A percentile compares a stretch with the other conserved stretches of the same genome.
Evolutionary conservation across 2,113 vertebrate genomes (phyloP).

Genomic region (Leucopternis melanops): DNA sequence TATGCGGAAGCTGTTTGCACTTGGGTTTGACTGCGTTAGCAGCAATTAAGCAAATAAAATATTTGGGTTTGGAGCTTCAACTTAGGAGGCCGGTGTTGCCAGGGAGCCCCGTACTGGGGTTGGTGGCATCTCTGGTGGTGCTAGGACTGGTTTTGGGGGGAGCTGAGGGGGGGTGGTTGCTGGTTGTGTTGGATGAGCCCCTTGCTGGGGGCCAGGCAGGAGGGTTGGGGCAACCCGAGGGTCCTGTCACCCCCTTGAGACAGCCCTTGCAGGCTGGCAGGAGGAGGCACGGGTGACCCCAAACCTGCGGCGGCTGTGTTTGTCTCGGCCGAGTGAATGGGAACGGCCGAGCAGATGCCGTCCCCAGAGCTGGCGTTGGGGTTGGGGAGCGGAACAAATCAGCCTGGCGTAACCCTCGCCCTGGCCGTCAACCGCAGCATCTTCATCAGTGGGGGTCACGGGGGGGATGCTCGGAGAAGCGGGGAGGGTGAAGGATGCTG

Average conservation of each 20-base stretch:
- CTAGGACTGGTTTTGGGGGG: background rate
- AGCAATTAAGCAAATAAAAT: background rate
- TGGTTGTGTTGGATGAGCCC: background rate
- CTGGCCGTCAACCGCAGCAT: background rate
- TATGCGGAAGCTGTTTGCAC: background rate
- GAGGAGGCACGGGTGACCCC: background rate
- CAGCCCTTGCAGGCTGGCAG: background rate
- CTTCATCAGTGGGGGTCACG: background rate
- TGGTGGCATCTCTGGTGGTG: background rate
- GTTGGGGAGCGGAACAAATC: background rate
- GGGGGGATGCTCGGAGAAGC: background rate
- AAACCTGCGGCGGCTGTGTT: background rate
- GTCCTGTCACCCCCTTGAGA: background rate
- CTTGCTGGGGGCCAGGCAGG: background rate
- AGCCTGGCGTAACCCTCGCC: background rate
- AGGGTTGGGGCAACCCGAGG: background rate
- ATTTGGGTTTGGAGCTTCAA: background rate
- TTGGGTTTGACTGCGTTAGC: background rate
- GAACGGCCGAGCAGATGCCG: background rate
- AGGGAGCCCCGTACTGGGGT: fast-evolving
- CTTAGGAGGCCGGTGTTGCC: background rate
- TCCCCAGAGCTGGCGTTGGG: background rate
- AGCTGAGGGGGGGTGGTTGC: background rate
- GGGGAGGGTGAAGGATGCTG: background rate
- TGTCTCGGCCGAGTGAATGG: background rate